A percentile compares a stretch with the other conserved stretches of the same genome.
Evolutionary conservation across 2,888 invertebrate species (phyloP).

Genomic region (Poecilus cupreus): DNA sequence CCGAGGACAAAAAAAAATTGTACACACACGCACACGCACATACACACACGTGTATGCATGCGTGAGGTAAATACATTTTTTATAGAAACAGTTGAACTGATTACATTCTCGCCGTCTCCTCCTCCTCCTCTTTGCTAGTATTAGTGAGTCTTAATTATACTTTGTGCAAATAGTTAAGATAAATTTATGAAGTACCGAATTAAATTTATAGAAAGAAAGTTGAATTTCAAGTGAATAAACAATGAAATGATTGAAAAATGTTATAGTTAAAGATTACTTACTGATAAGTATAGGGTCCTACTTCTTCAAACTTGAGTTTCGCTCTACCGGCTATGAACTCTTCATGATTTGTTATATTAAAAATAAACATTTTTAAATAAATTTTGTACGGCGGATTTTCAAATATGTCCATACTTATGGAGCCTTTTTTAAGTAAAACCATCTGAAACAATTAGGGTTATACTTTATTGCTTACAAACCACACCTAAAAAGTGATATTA

Average conservation of each 20-base stretch:
- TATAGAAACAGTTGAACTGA: too few species aligned
- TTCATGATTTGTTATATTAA: slow-evolving; percentile 87
- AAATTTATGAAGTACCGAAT: too few species aligned
- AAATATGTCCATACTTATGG: slow-evolving; percentile 79
- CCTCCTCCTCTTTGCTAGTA: too few species aligned
- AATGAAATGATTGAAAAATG: neutral
- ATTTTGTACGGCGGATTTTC: slow-evolving; percentile 80
- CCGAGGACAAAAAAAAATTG: too few species aligned
- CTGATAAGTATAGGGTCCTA: slow-evolving; percentile 91
- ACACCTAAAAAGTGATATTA: slow-evolving; percentile 61
- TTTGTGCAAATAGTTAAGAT: too few species aligned
- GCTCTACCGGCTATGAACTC: slow-evolving; percentile 79
- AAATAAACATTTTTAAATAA: slow-evolving; percentile 80
- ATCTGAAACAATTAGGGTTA: slow-evolving; percentile 71
- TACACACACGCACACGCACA: too few species aligned
- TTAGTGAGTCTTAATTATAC: too few species aligned
- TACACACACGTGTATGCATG: too few species aligned
- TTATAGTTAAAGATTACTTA: slow-evolving; percentile 69
- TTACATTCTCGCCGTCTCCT: too few species aligned
- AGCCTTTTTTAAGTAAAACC: slow-evolving; percentile 74
- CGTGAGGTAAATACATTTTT: too few species aligned
- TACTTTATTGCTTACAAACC: neutral
- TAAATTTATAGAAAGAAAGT: too few species aligned
- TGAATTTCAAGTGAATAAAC: neutral
- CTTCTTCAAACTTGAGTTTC: slow-evolving; percentile 81